A percentile compares a stretch with the other conserved stretches of the same genome.
Conservation (phyloP, 2,888 invertebrate genomes). For the Fragum whitleyi region DNA sequence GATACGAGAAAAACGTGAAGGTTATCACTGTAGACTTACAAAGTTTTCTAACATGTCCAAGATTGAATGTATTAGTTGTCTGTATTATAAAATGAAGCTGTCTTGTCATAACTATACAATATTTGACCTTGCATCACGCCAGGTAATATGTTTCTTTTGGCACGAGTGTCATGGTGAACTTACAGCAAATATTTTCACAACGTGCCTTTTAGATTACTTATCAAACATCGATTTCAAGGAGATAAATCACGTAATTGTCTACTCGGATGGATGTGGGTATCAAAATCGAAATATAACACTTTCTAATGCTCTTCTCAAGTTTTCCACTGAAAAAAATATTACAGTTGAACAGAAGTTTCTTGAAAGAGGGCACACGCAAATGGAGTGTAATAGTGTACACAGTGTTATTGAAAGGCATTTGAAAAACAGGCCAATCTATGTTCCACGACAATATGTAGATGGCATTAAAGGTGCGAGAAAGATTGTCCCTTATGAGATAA, state of each 20-base stretch:
- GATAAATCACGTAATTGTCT: constrained; percentile 43
- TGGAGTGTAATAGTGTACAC: constrained; percentile 64
- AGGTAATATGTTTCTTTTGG: constrained; percentile 57
- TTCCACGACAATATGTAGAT: constrained; percentile 42
- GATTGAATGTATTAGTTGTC: no score
- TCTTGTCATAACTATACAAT: constrained; percentile 56
- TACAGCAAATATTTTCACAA: constrained; percentile 43
- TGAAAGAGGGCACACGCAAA: constrained; percentile 61
- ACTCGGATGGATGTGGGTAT: no score
- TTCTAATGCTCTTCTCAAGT: constrained; percentile 47
- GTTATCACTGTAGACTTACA: constrained; percentile 6
- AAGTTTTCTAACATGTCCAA: background rate
- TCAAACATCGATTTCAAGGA: constrained; percentile 9
- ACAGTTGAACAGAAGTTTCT: constrained; percentile 56
- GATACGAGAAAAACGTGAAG: background rate
- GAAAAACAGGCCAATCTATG: constrained; percentile 43
- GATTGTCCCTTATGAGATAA: constrained; percentile 28
- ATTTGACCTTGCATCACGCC: constrained; percentile 34
- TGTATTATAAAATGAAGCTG: constrained; percentile 63
- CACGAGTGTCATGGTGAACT: constrained; percentile 59
- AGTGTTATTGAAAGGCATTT: constrained; percentile 52
- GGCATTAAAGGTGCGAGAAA: constrained; percentile 31
- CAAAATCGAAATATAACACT: no score
- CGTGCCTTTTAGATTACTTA: constrained; percentile 44
- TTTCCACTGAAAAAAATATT: constrained; percentile 32